Evolutionary conservation across 1,140 invertebrate genomes (phyloP).

Genomic region (Alviniconcha marisindica): DNA sequence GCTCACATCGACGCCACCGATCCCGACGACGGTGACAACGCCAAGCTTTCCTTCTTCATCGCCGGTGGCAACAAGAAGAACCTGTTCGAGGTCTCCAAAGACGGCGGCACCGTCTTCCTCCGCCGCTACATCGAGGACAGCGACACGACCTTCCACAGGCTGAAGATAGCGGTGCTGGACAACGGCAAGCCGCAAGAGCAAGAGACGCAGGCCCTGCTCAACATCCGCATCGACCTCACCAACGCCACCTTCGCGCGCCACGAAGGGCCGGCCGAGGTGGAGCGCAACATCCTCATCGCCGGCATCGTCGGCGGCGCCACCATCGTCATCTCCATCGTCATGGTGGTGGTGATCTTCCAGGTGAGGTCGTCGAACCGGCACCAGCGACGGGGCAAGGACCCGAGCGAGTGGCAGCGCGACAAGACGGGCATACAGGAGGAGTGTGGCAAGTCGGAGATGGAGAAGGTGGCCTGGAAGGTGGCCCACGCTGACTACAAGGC

Average conservation of each 20-base stretch:
- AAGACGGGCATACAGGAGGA: constrained; percentile 53
- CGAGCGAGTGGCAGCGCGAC: constrained; percentile 44
- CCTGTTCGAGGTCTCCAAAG: constrained; percentile 79
- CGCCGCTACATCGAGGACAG: constrained; percentile 43
- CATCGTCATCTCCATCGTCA: constrained; percentile 59
- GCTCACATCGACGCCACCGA: constrained; percentile 83
- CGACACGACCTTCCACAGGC: constrained; percentile 50
- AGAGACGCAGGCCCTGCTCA: constrained; percentile 48
- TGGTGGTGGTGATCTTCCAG: constrained; percentile 61
- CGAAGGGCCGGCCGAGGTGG: constrained; percentile 37
- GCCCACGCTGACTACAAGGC: constrained; percentile 32
- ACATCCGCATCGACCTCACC: constrained; percentile 58
- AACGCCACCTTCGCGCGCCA: constrained; percentile 54
- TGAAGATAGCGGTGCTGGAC: constrained; percentile 60
- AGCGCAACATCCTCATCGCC: constrained; percentile 63
- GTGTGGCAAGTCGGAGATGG: constrained; percentile 45
- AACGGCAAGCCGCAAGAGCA: constrained; percentile 50
- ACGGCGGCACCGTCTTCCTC: constrained; percentile 57
- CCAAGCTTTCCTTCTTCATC: constrained; percentile 89
- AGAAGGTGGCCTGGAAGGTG: constrained; percentile 44
- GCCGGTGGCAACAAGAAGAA: constrained; percentile 88
- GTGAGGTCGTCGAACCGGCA: constrained; percentile 46
- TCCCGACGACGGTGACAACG: constrained; percentile 89
- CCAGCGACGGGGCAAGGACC: constrained; percentile 36
- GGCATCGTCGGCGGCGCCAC: constrained; percentile 64